phyloP scores from a whole-genome alignment of 53 echinoderm and acorn worm genomes.

The Zoroaster sp. region DNA sequence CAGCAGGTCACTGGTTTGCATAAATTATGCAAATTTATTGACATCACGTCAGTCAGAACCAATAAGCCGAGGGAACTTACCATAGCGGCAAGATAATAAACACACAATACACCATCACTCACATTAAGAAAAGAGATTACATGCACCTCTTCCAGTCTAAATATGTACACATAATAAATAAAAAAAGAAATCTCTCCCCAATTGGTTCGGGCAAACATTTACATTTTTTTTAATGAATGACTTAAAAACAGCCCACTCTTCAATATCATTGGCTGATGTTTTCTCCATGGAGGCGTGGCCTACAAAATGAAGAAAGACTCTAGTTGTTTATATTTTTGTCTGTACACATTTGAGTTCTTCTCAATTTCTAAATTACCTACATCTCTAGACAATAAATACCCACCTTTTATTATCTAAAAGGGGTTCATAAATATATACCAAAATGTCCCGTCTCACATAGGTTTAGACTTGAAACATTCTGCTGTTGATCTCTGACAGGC shows the following conservation, averaged over 20 bases:
- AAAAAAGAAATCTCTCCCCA: slow-evolving; percentile 7
- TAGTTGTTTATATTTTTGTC: background rate
- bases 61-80: background rate
- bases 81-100: background rate
- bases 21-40: slow-evolving; percentile 40
- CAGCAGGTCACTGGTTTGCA: slow-evolving; percentile 27
- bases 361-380: slow-evolving; percentile 15
- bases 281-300: slow-evolving; percentile 32
- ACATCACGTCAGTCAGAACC: background rate
- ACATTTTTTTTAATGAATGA: background rate
- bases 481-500: background rate
- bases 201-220: background rate
- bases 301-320: slow-evolving; percentile 42
- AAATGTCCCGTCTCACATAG: background rate
- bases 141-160: slow-evolving; percentile 2
- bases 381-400: slow-evolving; percentile 21
- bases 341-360: slow-evolving; percentile 32
- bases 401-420: slow-evolving; percentile 1
- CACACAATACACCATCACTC: slow-evolving; percentile 38
- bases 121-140: background rate
- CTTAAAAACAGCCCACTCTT: slow-evolving; percentile 13
- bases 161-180: slow-evolving; percentile 46
- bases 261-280: slow-evolving; percentile 16
- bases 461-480: background rate
- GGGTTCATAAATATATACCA: slow-evolving; percentile 24